These are phyloP conservation scores for Leucozona laternaria DNA, from an alignment of 2,888 invertebrate species.

Conservation along the genomic window DNA sequence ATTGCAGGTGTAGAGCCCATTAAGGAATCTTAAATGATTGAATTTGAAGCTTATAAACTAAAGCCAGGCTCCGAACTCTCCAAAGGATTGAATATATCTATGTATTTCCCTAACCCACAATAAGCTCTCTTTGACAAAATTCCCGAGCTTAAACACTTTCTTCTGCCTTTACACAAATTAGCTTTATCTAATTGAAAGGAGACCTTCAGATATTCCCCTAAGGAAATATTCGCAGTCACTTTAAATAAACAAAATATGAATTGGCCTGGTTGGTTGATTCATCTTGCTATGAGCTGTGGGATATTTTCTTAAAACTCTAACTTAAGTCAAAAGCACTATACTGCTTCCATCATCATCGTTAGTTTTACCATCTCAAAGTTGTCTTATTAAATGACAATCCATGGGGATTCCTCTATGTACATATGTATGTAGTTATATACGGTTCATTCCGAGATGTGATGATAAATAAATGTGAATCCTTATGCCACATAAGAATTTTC, in stretches of 20 bases:
- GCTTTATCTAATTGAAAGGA: background rate
- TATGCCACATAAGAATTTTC: background rate
- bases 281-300: background rate
- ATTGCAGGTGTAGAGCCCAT: too few species aligned
- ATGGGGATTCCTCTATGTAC: background rate
- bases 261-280: background rate
- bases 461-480: background rate
- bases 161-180: background rate
- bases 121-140: background rate
- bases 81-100: too few species aligned
- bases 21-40: too few species aligned
- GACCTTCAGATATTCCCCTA: background rate
- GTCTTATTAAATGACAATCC: slow-evolving; percentile 16
- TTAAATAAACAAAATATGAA: background rate
- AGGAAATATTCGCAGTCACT: background rate
- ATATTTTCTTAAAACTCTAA: background rate
- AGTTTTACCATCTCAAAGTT: background rate
- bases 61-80: too few species aligned
- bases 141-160: background rate
- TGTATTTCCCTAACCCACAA: too few species aligned
- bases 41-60: too few species aligned
- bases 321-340: background rate
- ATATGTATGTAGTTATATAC: too few species aligned
- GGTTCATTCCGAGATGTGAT: background rate
- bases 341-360: background rate